Evolutionary conservation across 2,797 vertebrate species (phyloP).

Genomic region (Lepus oiostolus): DNA sequence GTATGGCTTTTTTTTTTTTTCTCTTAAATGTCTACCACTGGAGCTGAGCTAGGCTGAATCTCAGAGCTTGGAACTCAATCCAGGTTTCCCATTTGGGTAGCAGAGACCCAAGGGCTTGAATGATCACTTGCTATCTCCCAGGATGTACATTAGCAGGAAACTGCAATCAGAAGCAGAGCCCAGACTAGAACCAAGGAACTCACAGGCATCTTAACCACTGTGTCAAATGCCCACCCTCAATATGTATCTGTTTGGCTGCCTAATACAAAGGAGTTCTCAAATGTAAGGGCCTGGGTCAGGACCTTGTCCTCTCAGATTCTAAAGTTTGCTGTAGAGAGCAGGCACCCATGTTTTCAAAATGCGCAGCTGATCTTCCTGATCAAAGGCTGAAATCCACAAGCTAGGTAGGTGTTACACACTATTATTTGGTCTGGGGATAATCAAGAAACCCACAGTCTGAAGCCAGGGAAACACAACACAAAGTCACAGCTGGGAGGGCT

Average conservation of each 20-base stretch:
- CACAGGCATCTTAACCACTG: too few relatives aligned
- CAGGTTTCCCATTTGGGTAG: too few relatives aligned
- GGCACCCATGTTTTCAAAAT: constrained; percentile 3
- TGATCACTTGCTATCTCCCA: too few relatives aligned
- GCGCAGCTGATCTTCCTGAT: background rate
- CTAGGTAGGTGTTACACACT: background rate
- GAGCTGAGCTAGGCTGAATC: too few relatives aligned
- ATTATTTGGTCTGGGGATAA: background rate
- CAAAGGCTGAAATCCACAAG: constrained; percentile 25
- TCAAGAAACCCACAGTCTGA: background rate
- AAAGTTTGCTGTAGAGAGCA: background rate
- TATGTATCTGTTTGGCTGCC: background rate
- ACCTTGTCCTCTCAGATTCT: background rate
- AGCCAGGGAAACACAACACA: constrained; percentile 23
- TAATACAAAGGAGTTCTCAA: background rate
- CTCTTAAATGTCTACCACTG: too few relatives aligned
- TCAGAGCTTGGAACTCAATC: too few relatives aligned
- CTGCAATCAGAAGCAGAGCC: too few relatives aligned
- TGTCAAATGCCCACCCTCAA: too few relatives aligned
- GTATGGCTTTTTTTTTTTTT: background rate
- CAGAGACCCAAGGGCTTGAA: too few relatives aligned
- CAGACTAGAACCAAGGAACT: too few relatives aligned
- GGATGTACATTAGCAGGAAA: too few relatives aligned
- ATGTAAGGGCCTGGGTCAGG: background rate
- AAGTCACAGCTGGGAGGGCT: background rate